A percentile compares a stretch with the other conserved stretches of the same genome.
These are phyloP conservation scores for Dimorphilus gyrociliatus DNA, from an alignment of 2,888 invertebrate species.

Conservation along the genomic window DNA sequence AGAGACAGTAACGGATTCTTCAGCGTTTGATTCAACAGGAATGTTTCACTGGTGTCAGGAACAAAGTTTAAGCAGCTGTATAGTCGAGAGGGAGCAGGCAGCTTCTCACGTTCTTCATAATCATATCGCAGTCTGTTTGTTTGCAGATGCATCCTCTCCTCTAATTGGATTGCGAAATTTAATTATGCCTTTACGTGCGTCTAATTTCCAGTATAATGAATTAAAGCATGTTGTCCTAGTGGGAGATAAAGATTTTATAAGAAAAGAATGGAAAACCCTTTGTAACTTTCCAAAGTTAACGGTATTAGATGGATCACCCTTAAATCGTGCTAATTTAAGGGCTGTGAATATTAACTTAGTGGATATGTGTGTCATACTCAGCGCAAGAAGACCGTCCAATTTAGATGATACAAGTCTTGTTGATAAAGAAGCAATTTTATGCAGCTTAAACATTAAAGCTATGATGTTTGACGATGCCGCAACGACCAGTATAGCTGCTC, in stretches of 20 bases:
- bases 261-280: conserved; percentile 98
- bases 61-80: conserved; percentile 85
- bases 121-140: conserved; percentile 80
- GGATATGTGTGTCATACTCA: conserved; percentile 99
- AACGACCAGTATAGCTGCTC: too few species aligned
- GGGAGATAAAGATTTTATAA: conserved; percentile 93
- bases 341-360: conserved; percentile 99
- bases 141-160: conserved; percentile 96
- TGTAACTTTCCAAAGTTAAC: conserved; percentile 99
- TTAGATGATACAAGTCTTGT: conserved; percentile 93
- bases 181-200: conserved; percentile 96
- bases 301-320: conserved; percentile 80
- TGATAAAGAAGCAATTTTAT: conserved; percentile 98
- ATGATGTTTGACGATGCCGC: conserved; percentile 59
- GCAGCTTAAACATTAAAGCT: conserved; percentile 95
- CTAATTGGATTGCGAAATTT: conserved; percentile 92
- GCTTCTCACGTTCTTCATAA: too few species aligned
- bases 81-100: conserved; percentile 59
- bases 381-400: conserved; percentile 97
- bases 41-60: conserved; percentile 99
- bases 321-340: conserved; percentile 94
- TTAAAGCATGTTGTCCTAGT: conserved; percentile 98
- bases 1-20: too few species aligned
- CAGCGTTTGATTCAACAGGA: conserved; percentile 80
- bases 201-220: conserved; percentile 99